Percentiles rank a stretch among this genome's conserved stretches.
Conservation (phyloP, 2,113 vertebrate species). For the Nibea albiflora region DNA sequence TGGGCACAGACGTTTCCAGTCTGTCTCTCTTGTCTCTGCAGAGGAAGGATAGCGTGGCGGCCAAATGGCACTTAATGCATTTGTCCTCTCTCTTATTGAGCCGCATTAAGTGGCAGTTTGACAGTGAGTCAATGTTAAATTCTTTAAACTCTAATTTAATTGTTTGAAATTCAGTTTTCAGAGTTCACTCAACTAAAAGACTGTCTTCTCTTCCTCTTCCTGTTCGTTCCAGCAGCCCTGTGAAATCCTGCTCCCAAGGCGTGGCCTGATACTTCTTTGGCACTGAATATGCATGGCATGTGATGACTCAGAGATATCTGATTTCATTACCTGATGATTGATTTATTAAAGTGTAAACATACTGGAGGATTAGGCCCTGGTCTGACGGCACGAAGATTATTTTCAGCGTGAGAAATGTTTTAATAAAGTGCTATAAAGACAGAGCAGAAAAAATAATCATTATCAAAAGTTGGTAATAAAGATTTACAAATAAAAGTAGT, state of each 20-base stretch:
- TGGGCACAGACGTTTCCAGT: background rate
- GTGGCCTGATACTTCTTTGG: background rate
- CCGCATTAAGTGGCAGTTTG: conserved; percentile 18
- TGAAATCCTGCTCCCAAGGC: background rate
- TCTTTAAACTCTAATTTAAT: conserved; percentile 48
- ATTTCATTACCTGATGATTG: conserved; percentile 1
- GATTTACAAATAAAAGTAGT: background rate
- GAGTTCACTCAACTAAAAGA: conserved; percentile 43
- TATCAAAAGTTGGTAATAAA: too few species aligned
- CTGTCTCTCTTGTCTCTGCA: background rate
- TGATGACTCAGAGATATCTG: background rate
- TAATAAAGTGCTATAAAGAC: too few species aligned
- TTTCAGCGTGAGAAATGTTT: background rate
- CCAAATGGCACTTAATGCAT: conserved; percentile 49
- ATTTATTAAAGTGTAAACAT: background rate
- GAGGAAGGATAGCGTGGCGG: background rate
- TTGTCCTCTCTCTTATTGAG: conserved; percentile 15
- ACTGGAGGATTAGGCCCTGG: too few species aligned
- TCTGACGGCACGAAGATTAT: background rate
- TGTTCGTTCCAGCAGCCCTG: background rate
- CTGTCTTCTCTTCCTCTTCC: background rate
- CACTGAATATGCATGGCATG: background rate
- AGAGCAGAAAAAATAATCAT: background rate
- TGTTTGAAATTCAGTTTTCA: conserved; percentile 19
- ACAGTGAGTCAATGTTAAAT: conserved; percentile 9